Base-by-base conservation (phyloP, 2,888 invertebrate species). In the Andrena chrysosceles region DNA sequence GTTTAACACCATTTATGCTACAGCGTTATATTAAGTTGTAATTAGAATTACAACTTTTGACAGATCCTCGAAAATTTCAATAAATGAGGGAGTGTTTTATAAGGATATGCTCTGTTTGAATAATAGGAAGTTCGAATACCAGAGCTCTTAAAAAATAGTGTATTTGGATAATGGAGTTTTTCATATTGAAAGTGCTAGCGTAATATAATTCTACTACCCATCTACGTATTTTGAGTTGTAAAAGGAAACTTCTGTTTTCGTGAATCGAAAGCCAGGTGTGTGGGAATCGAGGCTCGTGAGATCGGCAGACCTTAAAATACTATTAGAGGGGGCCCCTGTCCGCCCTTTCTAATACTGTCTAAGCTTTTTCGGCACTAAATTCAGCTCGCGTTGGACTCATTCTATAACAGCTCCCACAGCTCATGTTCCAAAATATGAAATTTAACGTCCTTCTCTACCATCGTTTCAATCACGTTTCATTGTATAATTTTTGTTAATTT, bases 251-350 rank as follows among this genome's bases (percentile, higher is more conserved):
- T 67, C 16, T 71, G 75, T 26, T 75, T 75, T 66, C 82, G 63
- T 64, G 67, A 54, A 77, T 66, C 54, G 68, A 52, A 76, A 29
- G 71, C 82, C 82, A 81, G 82, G 82, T 82, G 82, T 71, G 72
- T 81, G 70, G 59, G 59, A 69, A 56, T 60, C 64, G 68, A 69
- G 82, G 82, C 76, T 67, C 69, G 56, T 62, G 60, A 66, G 66
- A 62, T 81, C 59, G 29, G n/a, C 20, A 52, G 71, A 74, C 66
- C 75, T 76, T 81, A 72, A 76, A 81, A 76, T 23, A 81, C 72
- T 56, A 72, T 83, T 76, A 81, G 62, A 64, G 52, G 54, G 60
- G 26, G 29, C 26, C 49, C 77, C 56, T 54, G n/a, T 13, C 7
- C 59, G 31, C 48, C 69, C 59, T 69, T 52, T n/a, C 62, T 66